Evolutionary conservation across 2,888 invertebrate genomes (phyloP).

Genomic region (Eristalinus aeneus): DNA sequence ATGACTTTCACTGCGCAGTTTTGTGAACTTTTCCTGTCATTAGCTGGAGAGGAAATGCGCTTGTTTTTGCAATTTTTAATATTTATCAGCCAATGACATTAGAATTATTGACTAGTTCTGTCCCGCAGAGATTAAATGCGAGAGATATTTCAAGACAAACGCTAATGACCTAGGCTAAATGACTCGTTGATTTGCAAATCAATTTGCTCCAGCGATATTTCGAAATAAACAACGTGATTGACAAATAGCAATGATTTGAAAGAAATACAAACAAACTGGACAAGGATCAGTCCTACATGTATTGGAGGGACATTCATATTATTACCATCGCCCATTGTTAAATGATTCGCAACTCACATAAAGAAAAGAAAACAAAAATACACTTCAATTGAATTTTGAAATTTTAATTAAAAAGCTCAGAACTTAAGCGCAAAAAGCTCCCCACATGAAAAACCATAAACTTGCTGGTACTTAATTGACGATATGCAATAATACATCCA

Average conservation of each 20-base stretch:
- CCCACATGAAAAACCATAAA: neutral
- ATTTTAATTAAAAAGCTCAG: constrained; percentile 3
- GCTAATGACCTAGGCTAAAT: neutral
- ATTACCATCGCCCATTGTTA: too few species aligned
- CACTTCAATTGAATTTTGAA: neutral
- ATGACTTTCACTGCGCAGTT: constrained; percentile 63
- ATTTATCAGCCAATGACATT: constrained; percentile 3
- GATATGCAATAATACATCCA: neutral
- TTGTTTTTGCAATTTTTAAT: neutral
- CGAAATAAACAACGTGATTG: neutral
- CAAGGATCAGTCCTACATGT: too few species aligned
- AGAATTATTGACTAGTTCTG: neutral
- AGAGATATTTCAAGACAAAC: neutral
- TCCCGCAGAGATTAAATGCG: constrained; percentile 1
- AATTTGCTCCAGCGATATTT: neutral
- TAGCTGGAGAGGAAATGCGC: neutral
- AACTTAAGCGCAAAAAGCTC: constrained; percentile 20
- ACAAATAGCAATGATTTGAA: too few species aligned
- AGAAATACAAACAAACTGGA: neutral
- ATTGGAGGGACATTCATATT: too few species aligned
- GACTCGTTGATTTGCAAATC: neutral
- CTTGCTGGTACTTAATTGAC: neutral
- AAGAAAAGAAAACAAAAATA: neutral
- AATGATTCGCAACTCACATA: neutral
- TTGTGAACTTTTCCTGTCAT: constrained; percentile 6